Base-by-base conservation (phyloP, 2,888 invertebrate species). In the Campoplex nolae region DNA sequence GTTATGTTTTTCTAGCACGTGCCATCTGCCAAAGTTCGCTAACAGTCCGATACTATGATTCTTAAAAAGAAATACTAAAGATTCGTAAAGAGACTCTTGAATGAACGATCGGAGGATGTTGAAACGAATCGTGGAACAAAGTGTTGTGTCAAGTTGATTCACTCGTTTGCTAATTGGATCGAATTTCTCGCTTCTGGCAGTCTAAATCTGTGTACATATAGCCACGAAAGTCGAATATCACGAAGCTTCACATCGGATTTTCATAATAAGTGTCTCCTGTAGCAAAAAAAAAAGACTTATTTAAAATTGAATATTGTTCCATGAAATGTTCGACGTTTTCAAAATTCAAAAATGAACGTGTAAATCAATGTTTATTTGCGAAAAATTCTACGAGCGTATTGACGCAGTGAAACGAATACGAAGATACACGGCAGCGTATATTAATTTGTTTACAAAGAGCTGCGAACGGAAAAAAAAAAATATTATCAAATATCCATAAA, bases 371-470 rank as follows among this genome's bases (percentile, higher is more conserved):
- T 18, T 51, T n/a, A 3, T 51, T 16, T 16, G 9, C 3, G 16
- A 23, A 23, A 23, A 23, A 23, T 23, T 23, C 23, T 23, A 23
- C 23, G 23, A 23, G 0, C 23, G 23, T 23, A 42, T 42, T 42
- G 9, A 9, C 11, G 45, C 45, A 48, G 28, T n/a, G 65, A n/a
- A 80, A 23, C 65, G 18, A 51, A 65, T 13, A 28, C 71, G 67
- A 62, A 16, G 48, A 8, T 58, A 42, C 28, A 42, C 58, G 32
- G n/a, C 58, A n/a, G 28, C 28, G 74, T 35, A 70, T 23, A 76
- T 68, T 68, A 54, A 42, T 83, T 70, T 58, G 75, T 48, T 68
- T 76, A 56, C 75, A 2, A 42, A 58, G 3, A 48, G 35, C 18
- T 67, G 68, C 76, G 76, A 74, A 23, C 6, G 18, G 13, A 18